Evolutionary conservation across 2,797 vertebrate genomes (phyloP).

Genomic region (Myotis daubentonii): DNA sequence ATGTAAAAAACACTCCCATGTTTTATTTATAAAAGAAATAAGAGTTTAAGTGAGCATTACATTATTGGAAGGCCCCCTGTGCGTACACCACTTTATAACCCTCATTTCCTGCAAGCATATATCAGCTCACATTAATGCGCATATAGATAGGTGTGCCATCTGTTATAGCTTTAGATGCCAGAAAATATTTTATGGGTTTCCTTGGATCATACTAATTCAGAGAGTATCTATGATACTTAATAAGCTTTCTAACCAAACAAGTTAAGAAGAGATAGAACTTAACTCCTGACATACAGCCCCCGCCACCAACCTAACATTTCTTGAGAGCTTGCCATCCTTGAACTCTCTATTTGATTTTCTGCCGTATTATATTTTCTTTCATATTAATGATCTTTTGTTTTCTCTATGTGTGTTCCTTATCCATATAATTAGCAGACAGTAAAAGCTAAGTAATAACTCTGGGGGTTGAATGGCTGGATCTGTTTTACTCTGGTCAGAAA

Average conservation of each 20-base stretch:
- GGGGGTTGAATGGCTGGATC: not conserved
- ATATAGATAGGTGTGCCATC: conserved; percentile 55
- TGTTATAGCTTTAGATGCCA: conserved; percentile 54
- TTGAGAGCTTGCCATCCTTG: not conserved
- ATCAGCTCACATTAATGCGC: conserved; percentile 41
- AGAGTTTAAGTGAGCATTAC: conserved; percentile 29
- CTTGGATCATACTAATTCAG: conserved; percentile 22
- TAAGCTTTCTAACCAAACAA: not conserved
- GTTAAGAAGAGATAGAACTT: not conserved
- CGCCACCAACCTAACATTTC: not conserved
- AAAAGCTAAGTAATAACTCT: not conserved
- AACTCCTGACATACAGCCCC: not conserved
- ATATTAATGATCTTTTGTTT: not conserved
- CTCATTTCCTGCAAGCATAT: conserved; percentile 44
- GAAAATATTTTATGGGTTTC: conserved; percentile 29
- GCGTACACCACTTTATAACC: not conserved
- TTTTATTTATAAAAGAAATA: conserved; percentile 47
- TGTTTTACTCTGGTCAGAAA: conserved; percentile 23
- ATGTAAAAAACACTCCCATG: conserved; percentile 4
- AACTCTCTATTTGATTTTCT: not conserved
- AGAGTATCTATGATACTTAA: conserved; percentile 2
- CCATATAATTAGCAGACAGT: not conserved
- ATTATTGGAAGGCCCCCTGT: not conserved
- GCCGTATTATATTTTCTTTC: not conserved
- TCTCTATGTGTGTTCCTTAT: not conserved